Conservation (phyloP, 2,797 vertebrate species). For the Rallus crepitans region DNA sequence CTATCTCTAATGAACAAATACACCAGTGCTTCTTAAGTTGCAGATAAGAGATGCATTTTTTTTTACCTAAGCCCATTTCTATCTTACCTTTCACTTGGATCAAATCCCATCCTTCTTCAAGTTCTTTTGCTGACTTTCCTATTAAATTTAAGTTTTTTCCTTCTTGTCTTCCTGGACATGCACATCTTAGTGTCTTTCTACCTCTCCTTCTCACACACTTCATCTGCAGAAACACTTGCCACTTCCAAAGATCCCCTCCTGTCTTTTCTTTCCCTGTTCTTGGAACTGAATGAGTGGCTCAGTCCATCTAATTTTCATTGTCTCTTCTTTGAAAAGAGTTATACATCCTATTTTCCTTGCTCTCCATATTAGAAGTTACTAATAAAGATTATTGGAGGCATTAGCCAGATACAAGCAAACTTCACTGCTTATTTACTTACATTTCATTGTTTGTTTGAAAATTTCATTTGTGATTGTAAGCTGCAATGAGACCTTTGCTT, state of each 20-base stretch:
- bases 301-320: slow-evolving; percentile 42
- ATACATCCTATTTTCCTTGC: slow-evolving; percentile 7
- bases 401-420: slow-evolving; percentile 13
- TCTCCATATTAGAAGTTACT: slow-evolving; percentile 32
- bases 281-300: slow-evolving; percentile 34
- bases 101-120: neutral
- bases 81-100: neutral
- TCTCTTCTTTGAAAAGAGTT: neutral
- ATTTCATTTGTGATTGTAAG: slow-evolving; percentile 7
- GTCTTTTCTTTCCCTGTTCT: neutral
- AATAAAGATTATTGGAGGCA: slow-evolving; percentile 23
- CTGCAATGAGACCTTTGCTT: neutral
- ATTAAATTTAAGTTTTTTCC: neutral
- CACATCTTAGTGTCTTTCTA: neutral
- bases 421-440: neutral
- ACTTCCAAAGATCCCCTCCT: neutral
- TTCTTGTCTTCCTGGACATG: neutral
- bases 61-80: neutral
- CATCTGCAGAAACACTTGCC: neutral
- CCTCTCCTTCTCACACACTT: neutral
- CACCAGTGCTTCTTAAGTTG: neutral
- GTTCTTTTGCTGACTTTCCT: neutral
- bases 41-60: neutral
- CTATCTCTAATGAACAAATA: neutral
- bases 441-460: slow-evolving; percentile 14